Evolutionary conservation across 2,113 vertebrate species (phyloP).

Genomic region (Canis aureus): DNA sequence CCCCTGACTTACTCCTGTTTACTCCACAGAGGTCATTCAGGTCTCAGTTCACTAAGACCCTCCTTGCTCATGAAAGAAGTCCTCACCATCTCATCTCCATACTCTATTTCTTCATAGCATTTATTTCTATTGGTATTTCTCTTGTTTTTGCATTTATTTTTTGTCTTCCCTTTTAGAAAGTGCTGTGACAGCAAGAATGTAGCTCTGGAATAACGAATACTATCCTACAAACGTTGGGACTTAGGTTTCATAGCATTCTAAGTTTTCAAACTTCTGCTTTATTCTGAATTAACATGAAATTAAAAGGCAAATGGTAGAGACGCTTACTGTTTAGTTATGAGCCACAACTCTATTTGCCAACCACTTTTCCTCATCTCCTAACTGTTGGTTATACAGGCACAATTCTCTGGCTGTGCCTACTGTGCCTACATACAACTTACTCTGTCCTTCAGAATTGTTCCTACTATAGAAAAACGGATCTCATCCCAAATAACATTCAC

Average conservation of each 20-base stretch:
- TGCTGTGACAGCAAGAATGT: slow-evolving; percentile 16
- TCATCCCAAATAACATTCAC: not conserved
- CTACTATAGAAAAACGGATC: slow-evolving; percentile 14
- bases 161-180: not conserved
- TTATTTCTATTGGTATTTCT: not conserved
- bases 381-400: not conserved
- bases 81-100: not conserved
- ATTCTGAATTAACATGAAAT: slow-evolving; percentile 40
- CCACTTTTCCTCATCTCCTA: not conserved
- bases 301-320: slow-evolving; percentile 29
- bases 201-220: not conserved
- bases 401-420: not conserved
- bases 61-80: not conserved
- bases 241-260: slow-evolving; percentile 39
- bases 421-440: not conserved
- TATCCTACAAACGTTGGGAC: not conserved
- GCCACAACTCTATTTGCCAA: not conserved
- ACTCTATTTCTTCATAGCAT: not conserved
- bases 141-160: slow-evolving; percentile 7
- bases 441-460: not conserved
- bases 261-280: slow-evolving; percentile 13
- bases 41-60: not conserved
- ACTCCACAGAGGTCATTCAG: not conserved
- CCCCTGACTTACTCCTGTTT: not conserved
- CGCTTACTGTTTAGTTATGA: not conserved